Base-by-base conservation (phyloP, 92 coral and sea anemone species). In the Metridium senile region DNA sequence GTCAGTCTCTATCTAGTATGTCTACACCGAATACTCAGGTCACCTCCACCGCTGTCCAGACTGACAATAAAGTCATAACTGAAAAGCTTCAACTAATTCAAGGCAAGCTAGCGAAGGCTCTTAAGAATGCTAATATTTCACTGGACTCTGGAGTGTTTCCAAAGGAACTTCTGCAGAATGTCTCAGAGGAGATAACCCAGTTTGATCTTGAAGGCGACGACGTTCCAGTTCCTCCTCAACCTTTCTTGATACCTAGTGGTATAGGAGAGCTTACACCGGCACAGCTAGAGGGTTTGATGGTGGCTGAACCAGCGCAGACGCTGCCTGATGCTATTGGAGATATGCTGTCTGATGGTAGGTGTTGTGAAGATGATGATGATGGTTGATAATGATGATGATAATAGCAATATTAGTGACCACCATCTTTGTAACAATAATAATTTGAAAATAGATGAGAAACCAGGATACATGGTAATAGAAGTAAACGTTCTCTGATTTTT, bases 301-400 rank as follows among this genome's bases (percentile, higher is more conserved):
- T 91, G 45, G 97, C 97, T 26, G 97, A 91, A 68, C 97, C 93
- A 19, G 97, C 97, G 30, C 97, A 91, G 68, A 89, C 97, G 20
- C 97, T 91, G 28, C 97, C 90, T 77, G 97, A 91, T 51, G 90
- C 97, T 45, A 91, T 91, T 72, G 97, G 97, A 26, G 91, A 89
- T 33, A 89, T 91, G 85, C 66, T 91, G 52, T 89, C 97, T 54
- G 93, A 91, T 70, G 93, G 97, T 90, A 70, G 46, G 84, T 32
- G 28, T 13, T n/a, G 1, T 16, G n/a, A n/a, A n/a, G n/a, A n/a
- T n/a, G n/a, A n/a, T n/a, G n/a, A n/a, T n/a, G n/a, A n/a, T n/a
- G n/a, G n/a, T n/a, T n/a, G n/a, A n/a, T n/a, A n/a, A n/a, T n/a
- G n/a, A n/a, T n/a, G n/a, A n/a, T n/a, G n/a, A 39, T 35, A 18